Evolutionary conservation across 2,888 invertebrate genomes (phyloP).

Genomic region (Chalcis sispes): DNA sequence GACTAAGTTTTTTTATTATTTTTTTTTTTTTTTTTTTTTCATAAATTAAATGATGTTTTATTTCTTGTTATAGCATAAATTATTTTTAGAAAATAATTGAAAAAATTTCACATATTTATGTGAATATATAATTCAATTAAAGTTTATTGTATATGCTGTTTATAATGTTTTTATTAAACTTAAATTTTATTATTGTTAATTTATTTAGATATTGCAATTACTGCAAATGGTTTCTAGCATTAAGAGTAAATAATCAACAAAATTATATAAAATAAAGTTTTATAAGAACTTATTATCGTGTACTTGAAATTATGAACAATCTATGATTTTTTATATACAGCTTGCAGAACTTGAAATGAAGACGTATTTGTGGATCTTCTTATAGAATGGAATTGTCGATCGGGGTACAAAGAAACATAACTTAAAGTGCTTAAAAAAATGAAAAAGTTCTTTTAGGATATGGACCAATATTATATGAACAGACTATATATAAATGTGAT

Average conservation of each 20-base stretch:
- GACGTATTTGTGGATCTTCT: slow-evolving; percentile 52
- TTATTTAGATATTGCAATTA: neutral
- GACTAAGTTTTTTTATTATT: too few species aligned
- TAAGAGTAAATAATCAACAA: neutral
- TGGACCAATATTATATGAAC: slow-evolving; percentile 16
- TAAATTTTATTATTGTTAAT: neutral
- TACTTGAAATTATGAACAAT: slow-evolving; percentile 55
- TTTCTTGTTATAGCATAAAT: too few species aligned
- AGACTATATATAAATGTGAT: slow-evolving; percentile 43
- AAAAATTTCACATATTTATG: too few species aligned
- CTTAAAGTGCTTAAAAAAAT: slow-evolving; percentile 33
- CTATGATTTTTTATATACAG: slow-evolving; percentile 44
- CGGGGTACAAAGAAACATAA: slow-evolving; percentile 38
- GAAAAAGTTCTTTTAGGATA: slow-evolving; percentile 27
- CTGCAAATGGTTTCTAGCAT: neutral
- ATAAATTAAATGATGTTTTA: too few species aligned
- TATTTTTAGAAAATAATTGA: too few species aligned
- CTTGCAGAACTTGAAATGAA: slow-evolving; percentile 24
- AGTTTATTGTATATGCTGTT: too few species aligned
- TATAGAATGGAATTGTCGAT: slow-evolving; percentile 46
- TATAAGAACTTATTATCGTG: slow-evolving; percentile 18
- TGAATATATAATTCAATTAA: too few species aligned
- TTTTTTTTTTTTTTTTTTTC: too few species aligned
- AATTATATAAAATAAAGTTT: slow-evolving; percentile 8
- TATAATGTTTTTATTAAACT: too few species aligned